A percentile compares a stretch with the other conserved stretches of the same genome.
Conservation (phyloP, 2,797 vertebrate genomes). For the Schizothorax lantsangensis region DNA sequence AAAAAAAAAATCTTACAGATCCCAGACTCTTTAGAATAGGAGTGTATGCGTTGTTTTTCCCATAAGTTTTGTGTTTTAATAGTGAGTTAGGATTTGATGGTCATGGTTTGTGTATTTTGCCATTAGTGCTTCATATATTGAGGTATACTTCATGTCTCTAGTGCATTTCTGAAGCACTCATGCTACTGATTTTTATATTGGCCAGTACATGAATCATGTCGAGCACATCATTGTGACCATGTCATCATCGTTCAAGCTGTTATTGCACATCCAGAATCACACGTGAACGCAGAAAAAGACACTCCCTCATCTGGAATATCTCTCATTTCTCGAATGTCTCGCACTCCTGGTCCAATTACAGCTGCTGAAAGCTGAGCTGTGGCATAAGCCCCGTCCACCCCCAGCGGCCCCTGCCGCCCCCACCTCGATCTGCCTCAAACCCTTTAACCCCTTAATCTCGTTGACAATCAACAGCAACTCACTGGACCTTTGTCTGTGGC, state of each 20-base stretch:
- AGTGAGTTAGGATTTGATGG: background rate
- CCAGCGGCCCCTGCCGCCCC: conserved; percentile 46
- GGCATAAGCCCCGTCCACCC: conserved; percentile 48
- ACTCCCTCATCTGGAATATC: conserved; percentile 45
- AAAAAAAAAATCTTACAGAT: background rate
- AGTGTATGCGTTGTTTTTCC: background rate
- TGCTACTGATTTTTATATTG: background rate
- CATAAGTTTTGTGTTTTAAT: background rate
- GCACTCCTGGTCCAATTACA: conserved; percentile 56
- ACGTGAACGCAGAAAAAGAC: conserved; percentile 20
- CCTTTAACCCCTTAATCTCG: conserved; percentile 63
- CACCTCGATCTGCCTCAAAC: conserved; percentile 51
- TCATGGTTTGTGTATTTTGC: background rate
- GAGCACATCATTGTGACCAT: conserved; percentile 13
- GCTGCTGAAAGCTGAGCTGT: conserved; percentile 62
- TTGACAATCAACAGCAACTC: conserved; percentile 65
- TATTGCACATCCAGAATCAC: conserved; percentile 18
- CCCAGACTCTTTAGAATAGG: background rate
- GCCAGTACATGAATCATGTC: background rate
- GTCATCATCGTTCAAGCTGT: conserved; percentile 19
- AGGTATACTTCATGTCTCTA: background rate
- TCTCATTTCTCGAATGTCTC: conserved; percentile 54
- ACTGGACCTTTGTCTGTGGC: conserved; percentile 55
- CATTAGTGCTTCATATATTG: background rate
- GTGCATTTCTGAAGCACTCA: background rate